phyloP scores from a whole-genome alignment of 2,888 invertebrate species.

The Coelinius sp. region DNA sequence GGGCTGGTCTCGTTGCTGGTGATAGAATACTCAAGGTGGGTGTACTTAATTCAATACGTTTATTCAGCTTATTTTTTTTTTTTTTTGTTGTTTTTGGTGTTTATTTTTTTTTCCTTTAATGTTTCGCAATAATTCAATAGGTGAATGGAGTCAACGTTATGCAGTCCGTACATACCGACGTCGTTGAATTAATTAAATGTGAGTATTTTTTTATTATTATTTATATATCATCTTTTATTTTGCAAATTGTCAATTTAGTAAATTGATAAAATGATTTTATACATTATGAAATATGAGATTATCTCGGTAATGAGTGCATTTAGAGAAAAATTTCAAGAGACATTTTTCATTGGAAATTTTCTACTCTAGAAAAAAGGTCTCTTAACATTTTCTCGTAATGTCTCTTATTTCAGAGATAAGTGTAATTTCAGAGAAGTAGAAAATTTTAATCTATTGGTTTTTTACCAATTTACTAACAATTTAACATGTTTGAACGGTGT shows the following conservation, averaged over 20 bases:
- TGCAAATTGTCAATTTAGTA: no score
- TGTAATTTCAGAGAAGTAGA: background rate
- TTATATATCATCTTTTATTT: background rate
- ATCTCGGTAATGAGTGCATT: no score
- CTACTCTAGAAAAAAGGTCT: no score
- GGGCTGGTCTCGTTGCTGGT: conserved; percentile 91
- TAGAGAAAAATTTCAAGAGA: no score
- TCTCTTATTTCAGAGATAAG: no score
- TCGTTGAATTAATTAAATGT: conserved; percentile 96
- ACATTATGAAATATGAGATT: no score
- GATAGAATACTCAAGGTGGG: conserved; percentile 92
- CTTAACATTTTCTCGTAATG: no score
- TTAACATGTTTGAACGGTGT: background rate
- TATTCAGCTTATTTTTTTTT: background rate
- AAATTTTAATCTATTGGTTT: background rate
- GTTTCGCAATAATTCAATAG: conserved; percentile 68
- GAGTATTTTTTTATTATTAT: conserved; percentile 67
- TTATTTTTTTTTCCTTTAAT: background rate
- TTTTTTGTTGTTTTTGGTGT: background rate
- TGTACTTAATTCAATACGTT: conserved; percentile 27
- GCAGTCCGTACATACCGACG: conserved; percentile 93
- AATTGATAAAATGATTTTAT: no score
- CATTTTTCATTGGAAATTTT: no score
- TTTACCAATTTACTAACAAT: background rate
- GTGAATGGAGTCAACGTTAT: conserved; percentile 95